A percentile compares a stretch with the other conserved stretches of the same genome.
Evolutionary conservation across 2,888 invertebrate species (phyloP).

Genomic region (Caenorhabditis plicata): DNA sequence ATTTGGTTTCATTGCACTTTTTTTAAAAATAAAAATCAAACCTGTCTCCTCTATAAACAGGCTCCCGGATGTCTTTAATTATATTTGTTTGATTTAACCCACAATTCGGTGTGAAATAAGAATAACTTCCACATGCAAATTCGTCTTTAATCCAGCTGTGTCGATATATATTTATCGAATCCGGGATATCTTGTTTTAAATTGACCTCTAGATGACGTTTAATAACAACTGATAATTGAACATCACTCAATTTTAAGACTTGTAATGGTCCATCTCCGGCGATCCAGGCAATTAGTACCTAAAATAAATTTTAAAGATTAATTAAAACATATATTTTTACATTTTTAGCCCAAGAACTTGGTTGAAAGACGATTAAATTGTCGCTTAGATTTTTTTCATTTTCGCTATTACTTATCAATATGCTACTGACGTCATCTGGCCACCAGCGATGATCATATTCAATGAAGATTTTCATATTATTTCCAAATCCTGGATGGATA

Average conservation of each 20-base stretch:
- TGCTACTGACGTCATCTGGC: constrained; percentile 21
- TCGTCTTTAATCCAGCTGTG: constrained; percentile 32
- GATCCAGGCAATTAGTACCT: constrained; percentile 46
- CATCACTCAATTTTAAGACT: constrained; percentile 1
- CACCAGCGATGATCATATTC: constrained; percentile 51
- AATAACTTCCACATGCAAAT: constrained; percentile 33
- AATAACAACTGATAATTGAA: constrained; percentile 3
- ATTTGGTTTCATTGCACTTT: not conserved
- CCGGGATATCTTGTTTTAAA: not conserved
- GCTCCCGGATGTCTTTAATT: constrained; percentile 7
- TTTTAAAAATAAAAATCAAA: not conserved
- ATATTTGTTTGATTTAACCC: constrained; percentile 3
- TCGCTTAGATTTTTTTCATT: constrained; percentile 14
- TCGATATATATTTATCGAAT: constrained; percentile 9
- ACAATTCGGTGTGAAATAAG: constrained; percentile 18
- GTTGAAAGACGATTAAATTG: constrained; percentile 44
- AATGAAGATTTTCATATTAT: constrained; percentile 49
- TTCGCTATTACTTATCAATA: constrained; percentile 21
- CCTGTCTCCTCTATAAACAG: constrained; percentile 5
- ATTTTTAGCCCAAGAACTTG: constrained; percentile 40
- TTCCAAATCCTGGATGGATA: constrained; percentile 41
- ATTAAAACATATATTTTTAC: too few species aligned
- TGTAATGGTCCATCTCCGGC: constrained; percentile 30
- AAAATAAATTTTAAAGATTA: constrained; percentile 1
- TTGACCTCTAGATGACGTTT: constrained; percentile 2